Evolutionary conservation across 23 tunicate species (phyloP), one percentile per base, ranked within the genome.

Genomic region (Oikopleura dioica): DNA sequence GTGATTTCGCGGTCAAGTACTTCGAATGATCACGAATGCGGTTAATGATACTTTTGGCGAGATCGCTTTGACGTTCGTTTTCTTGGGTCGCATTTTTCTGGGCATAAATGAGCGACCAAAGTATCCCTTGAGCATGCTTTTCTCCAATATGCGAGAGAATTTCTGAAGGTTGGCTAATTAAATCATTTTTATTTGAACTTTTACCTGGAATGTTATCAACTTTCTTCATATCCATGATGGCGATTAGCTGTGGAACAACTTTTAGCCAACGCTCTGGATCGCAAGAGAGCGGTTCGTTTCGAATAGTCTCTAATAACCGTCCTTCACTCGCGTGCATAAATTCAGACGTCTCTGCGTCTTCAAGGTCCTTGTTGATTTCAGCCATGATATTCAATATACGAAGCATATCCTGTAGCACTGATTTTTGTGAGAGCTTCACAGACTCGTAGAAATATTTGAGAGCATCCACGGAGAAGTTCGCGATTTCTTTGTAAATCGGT

Each of bases 161-260:
- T 63, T 31, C 72, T 63, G 33, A 63, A 63, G 26, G 32, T n/a
- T n/a, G n/a, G n/a, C n/a, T n/a, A n/a, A n/a, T n/a, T n/a, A n/a
- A n/a, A n/a, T n/a, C n/a, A n/a, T n/a, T n/a, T n/a, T n/a, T n/a
- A n/a, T n/a, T n/a, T n/a, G n/a, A n/a, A n/a, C n/a, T n/a, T n/a
- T n/a, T 63, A 63, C 72, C 72, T 16, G 72, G 72, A 16, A 63
- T 63, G 33, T 63, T 63, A 12, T 23, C 26, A 28, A 63, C 72
- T 12, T 63, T 23, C 33, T 63, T 24, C 72, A 63, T 63, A 63
- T 63, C 72, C 72, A 63, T 63, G 33, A 63, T 63, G 16, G 72
- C 72, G 26, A 63, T 63, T 63, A 63, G 26, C 72, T 63, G 72
- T 12, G 72, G 72, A 31, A 63, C 72, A 28, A 63, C 72, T 63